These are phyloP conservation scores for Terrapene triunguis DNA, from an alignment of 2,113 vertebrate species.

Conservation along the genomic window DNA sequence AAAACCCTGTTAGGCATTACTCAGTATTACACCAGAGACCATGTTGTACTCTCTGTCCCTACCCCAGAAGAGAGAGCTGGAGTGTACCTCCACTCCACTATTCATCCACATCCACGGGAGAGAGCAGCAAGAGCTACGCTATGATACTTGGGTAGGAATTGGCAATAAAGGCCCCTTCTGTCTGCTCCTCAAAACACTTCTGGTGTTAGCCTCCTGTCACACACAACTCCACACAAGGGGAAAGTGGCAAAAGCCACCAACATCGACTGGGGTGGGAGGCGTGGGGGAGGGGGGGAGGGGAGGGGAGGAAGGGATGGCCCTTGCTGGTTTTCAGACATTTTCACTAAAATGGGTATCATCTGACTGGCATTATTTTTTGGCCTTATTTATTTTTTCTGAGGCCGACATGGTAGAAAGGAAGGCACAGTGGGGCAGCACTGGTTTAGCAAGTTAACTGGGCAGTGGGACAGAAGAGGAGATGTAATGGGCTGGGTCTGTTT, in stretches of 20 bases:
- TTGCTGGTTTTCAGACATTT: background rate
- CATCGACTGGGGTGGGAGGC: background rate
- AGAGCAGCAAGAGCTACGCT: background rate
- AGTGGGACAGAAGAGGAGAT: rapidly evolving
- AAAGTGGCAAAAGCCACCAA: background rate
- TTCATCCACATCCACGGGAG: background rate
- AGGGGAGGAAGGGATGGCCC: no score
- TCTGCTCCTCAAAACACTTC: rapidly evolving
- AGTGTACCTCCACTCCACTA: background rate
- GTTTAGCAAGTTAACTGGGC: background rate
- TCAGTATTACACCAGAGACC: background rate
- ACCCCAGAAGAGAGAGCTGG: background rate
- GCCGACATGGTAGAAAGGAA: background rate
- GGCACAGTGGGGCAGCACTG: background rate
- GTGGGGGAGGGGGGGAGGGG: no score
- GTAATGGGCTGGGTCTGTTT: background rate
- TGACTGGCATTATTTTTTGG: background rate
- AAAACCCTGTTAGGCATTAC: background rate
- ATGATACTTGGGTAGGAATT: background rate
- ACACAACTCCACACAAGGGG: background rate
- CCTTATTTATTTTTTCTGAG: background rate
- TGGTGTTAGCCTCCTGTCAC: background rate
- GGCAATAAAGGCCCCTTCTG: rapidly evolving
- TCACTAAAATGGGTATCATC: background rate
- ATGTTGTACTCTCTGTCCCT: background rate